Conservation (phyloP, 1,140 invertebrate genomes). For the Polypedilum pembai region DNA sequence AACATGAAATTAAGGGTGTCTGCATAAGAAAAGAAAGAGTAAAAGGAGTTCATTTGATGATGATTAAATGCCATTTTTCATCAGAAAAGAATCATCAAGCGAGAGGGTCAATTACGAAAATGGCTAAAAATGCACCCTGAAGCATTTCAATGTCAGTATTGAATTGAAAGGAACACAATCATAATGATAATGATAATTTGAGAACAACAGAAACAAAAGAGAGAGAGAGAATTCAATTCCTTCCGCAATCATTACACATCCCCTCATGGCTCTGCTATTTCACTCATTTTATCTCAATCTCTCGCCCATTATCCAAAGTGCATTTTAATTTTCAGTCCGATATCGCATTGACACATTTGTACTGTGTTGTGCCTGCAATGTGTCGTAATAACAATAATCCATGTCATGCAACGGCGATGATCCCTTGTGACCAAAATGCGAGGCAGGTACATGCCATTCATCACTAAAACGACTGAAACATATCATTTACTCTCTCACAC, state of each 20-base stretch:
- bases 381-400: too few species aligned
- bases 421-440: not conserved
- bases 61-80: constrained; percentile 25
- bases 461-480: not conserved
- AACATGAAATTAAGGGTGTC: constrained; percentile 15
- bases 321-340: not conserved
- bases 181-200: not conserved
- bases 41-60: not conserved
- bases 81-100: not conserved
- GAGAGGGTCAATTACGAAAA: not conserved
- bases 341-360: not conserved
- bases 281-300: too few species aligned
- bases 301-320: not conserved
- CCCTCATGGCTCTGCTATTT: too few species aligned
- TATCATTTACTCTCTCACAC: not conserved
- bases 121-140: not conserved
- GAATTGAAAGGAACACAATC: not conserved
- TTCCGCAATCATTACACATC: not conserved
- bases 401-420: not conserved
- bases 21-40: not conserved
- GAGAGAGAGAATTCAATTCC: not conserved
- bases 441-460: not conserved
- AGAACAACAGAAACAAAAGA: not conserved
- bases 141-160: not conserved
- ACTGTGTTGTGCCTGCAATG: too few species aligned